Evolutionary conservation across 2,113 vertebrate genomes (phyloP), one percentile per base, ranked within the genome.

Genomic region (Martes martes): DNA sequence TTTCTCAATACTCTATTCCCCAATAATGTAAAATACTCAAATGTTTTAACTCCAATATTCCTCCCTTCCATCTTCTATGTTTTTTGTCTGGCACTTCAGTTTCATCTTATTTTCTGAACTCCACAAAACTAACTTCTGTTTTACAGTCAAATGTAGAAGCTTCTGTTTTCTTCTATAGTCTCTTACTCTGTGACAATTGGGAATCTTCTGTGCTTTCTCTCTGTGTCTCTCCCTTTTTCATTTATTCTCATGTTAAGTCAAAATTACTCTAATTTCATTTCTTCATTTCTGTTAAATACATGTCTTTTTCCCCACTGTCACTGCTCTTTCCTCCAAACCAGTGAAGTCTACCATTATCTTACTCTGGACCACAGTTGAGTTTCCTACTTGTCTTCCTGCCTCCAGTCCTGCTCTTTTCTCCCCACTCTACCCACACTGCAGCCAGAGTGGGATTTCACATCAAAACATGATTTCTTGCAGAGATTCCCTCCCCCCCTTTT

Each of bases 81-180:
- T 93, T 96, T 83, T 83, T 73, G 14, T 45, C 15, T 52, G 80
- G 59, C 24, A 91, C 89, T 91, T 90, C 28, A 69, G 69, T 92
- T 89, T 89, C 59, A 89, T 61, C 15, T 71, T 97, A 47, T 57
- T 79, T 95, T 84, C 28, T 79, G 52, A 95, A 74, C 26, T 88
- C 26, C 55, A 78, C 42, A 33, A 74, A 91, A 33, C 21, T n/a
- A 45, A 57, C 45, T 39, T 92, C 45, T 81, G 13, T 82, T 83
- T 89, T 63, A 52, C 9, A 80, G 16, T 85, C 26, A 45, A 81
- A 52, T 0, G 7, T 50, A 33, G 45, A 88, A 80, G 24, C 7
- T 57, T 90, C 52, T 82, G 31, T 82, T 78, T 76, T 74, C 59
- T 55, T 78, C 39, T 84, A 4, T 15, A 52, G 74, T 81, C 4